Percentiles rank a stretch among this genome's conserved stretches.
phyloP scores from a whole-genome alignment of 1,140 invertebrate species.

The Bombus affinis region DNA sequence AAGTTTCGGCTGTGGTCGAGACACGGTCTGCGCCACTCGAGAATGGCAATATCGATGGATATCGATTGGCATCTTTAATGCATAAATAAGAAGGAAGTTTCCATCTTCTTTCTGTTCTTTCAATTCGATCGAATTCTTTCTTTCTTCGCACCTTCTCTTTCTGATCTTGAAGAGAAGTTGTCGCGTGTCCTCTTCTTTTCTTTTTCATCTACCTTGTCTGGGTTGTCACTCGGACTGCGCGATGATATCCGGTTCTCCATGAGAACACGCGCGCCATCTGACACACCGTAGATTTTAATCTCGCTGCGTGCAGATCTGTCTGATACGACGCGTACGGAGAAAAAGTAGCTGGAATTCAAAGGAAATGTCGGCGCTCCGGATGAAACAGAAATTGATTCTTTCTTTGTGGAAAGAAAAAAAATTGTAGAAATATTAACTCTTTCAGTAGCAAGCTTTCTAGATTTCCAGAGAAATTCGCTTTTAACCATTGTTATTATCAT shows the following conservation, averaged over 20 bases:
- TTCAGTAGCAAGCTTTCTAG: too few relatives aligned
- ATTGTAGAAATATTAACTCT: too few relatives aligned
- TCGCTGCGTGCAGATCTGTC: neutral
- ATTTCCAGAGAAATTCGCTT: too few relatives aligned
- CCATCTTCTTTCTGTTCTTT: neutral
- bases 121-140: slow-evolving; percentile 16
- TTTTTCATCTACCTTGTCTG: neutral
- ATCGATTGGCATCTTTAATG: slow-evolving; percentile 61
- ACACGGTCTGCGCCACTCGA: slow-evolving; percentile 31
- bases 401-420: too few relatives aligned
- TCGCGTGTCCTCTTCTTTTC: slow-evolving; percentile 22
- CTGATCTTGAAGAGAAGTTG: slow-evolving; percentile 7
- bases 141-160: neutral
- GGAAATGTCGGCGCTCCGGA: too few relatives aligned
- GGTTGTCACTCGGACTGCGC: neutral
- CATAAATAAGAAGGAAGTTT: slow-evolving; percentile 65
- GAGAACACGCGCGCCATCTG: neutral
- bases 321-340: neutral
- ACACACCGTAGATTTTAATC: slow-evolving; percentile 14
- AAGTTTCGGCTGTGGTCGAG: slow-evolving; percentile 57
- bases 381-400: too few relatives aligned
- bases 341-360: neutral
- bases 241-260: neutral
- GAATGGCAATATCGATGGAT: slow-evolving; percentile 64
- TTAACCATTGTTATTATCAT: too few relatives aligned